Evolutionary conservation across 2,113 vertebrate genomes (phyloP).

Genomic region (Epinephelus lanceolatus): DNA sequence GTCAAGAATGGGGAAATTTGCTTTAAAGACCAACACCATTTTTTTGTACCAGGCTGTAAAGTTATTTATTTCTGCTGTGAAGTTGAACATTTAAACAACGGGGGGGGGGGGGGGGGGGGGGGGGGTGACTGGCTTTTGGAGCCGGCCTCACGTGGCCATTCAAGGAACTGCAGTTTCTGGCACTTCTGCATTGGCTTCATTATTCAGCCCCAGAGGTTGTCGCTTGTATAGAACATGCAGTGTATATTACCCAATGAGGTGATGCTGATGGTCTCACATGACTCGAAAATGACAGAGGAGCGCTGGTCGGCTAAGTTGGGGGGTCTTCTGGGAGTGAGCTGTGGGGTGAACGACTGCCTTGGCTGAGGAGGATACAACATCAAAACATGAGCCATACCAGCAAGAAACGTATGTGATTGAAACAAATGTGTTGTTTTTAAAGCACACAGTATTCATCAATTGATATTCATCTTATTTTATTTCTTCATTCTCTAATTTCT

Average conservation of each 20-base stretch:
- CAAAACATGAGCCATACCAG: slow-evolving; percentile 16
- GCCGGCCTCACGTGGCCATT: too few species aligned
- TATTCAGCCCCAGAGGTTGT: too few species aligned
- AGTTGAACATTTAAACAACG: too few species aligned
- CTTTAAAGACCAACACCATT: too few species aligned
- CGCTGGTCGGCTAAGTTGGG: slow-evolving; percentile 86
- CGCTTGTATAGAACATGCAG: background rate
- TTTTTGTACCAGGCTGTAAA: too few species aligned
- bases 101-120: too few species aligned
- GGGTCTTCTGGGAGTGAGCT: slow-evolving; percentile 84
- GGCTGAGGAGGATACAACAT: slow-evolving; percentile 75
- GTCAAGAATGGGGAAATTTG: too few species aligned
- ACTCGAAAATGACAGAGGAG: slow-evolving; percentile 87
- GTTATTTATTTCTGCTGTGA: too few species aligned
- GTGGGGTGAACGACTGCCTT: slow-evolving; percentile 84
- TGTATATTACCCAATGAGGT: slow-evolving; percentile 83
- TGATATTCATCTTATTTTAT: background rate
- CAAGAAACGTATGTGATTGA: background rate
- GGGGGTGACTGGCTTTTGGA: too few species aligned
- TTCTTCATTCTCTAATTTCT: background rate
- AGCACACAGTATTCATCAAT: background rate
- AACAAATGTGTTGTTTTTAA: background rate
- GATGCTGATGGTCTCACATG: slow-evolving; percentile 85
- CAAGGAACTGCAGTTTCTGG: too few species aligned
- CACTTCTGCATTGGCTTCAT: too few species aligned